Evolutionary conservation across 2,797 vertebrate species (phyloP), one percentile per base, ranked within the genome.

Genomic region (Podarcis lilfordi): DNA sequence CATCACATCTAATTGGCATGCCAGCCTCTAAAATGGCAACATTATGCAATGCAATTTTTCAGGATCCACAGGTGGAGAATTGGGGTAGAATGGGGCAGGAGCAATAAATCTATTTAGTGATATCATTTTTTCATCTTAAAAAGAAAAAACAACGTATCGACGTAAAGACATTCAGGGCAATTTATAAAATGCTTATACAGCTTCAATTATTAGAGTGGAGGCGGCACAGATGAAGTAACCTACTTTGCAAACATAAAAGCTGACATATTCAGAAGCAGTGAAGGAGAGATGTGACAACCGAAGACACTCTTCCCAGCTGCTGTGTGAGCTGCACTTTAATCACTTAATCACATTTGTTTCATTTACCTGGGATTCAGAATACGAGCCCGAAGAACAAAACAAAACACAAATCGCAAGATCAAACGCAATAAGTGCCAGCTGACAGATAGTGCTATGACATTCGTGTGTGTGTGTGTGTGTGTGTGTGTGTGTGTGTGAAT

Each of bases 181-280:
- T 85, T 89, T 85, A 45, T 43, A 79, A 72, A 72, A 85, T 64
- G 8, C 29, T 50, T 64, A 35, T 72, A 1, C 23, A 35, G 43
- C 37, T 74, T 45, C 55, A 43, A 11, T 84, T 80, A 61, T 80
- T 80, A 85, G 76, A 80, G 35, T 75, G 66, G 66, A 85, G 85
- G 69, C n/a, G 25, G 40, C 71, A 29, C 68, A 85, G 69, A 89
- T 74, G 64, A 85, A 80, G 69, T 45, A 50, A 61, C 40, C 29
- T 85, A 25, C 23, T 79, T 84, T 88, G 68, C 75, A 79, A 80
- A 88, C 50, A 84, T 79, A n/a, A 88, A 85, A 84, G 77, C 77
- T 88, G 82, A 84, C 82, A 85, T 78, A 78, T 88, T 69, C 74
- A 80, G 82, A 66, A 84, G 35, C 68, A 80, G 82, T 61, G 55